Percentiles rank a stretch among this genome's conserved stretches.
phyloP scores from a whole-genome alignment of 2,113 vertebrate species.

The Bucco capensis region DNA sequence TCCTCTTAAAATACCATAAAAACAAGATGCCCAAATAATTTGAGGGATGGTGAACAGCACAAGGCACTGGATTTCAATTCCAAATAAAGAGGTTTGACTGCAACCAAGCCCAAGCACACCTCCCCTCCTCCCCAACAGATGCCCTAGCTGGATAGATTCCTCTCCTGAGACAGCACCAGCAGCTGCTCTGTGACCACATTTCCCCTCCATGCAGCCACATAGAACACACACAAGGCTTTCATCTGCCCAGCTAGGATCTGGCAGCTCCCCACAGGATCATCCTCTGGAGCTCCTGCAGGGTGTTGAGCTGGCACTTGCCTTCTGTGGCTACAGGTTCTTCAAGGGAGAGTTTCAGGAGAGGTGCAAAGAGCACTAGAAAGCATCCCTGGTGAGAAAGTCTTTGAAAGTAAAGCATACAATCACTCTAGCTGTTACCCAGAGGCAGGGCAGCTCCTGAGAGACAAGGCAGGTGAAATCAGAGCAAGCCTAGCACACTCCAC shows the following conservation, averaged over 20 bases:
- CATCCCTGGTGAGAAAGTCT: background rate
- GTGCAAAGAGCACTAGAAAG: background rate
- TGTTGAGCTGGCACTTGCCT: background rate
- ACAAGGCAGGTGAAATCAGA: background rate
- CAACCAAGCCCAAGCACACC: background rate
- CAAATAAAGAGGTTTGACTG: background rate
- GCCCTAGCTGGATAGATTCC: background rate
- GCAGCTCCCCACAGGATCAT: background rate
- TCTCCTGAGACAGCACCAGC: background rate
- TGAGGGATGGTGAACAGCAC: background rate
- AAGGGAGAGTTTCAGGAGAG: background rate
- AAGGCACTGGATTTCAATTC: background rate
- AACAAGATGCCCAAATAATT: background rate
- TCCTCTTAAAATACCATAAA: background rate
- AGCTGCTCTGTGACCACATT: rapidly evolving
- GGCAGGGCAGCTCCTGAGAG: background rate
- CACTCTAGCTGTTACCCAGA: background rate
- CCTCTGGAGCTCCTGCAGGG: background rate
- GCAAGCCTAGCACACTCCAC: background rate
- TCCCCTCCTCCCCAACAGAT: background rate
- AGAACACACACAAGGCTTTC: background rate
- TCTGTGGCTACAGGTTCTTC: rapidly evolving
- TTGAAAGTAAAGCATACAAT: background rate
- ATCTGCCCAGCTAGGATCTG: background rate
- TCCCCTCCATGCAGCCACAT: background rate